Base-by-base conservation (phyloP, 2,888 invertebrate genomes). In the Boloria selene region DNA sequence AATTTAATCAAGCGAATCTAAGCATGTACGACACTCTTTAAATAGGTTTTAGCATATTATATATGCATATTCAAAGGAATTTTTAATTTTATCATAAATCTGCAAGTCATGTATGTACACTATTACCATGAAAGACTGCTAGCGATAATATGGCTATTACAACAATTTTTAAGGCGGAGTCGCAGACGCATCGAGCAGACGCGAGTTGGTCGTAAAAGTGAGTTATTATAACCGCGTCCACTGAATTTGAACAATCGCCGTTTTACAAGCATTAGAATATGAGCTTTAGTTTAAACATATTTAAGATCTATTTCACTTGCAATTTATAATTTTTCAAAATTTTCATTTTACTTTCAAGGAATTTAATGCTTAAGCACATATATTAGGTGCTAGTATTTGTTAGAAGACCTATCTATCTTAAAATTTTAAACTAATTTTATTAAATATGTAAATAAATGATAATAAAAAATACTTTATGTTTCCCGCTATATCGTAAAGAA, bases 191-290 rank as follows among this genome's bases (percentile, higher is more conserved):
- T 77, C 78, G 73, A 77, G 78, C 82, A 85, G 88, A 85, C 89
- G 81, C 79, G 80, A 77, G 79, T 74, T 77, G 85, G 82, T 90
- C 91, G 86, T 92, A 90, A 92, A 92, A 88, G 80, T 90, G 90
- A 92, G 83, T 86, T 90, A 91, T 90, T 84, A 85, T 85, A 77
- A 84, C 83, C 79, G 80, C 88, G 87, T 82, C 81, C 85, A 82
- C 84, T 86, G 91, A 91, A 91, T 90, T 86, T 85, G 85, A 88
- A 87, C 87, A 88, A 87, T 85, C 81, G 83, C 76, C 72, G 74
- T 75, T 75, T 75, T 73, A 74, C 80, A 75, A 76, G 74, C 76
- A 79, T 74, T 76, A 73, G 77, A 82, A 81, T 83, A 82, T 81
- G 79, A 76, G 74, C 78, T 71, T 78, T 86, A 83, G 78, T 84